phyloP scores from a whole-genome alignment of 92 coral and sea anemone species.

The Umimayanthus chanpuru region DNA sequence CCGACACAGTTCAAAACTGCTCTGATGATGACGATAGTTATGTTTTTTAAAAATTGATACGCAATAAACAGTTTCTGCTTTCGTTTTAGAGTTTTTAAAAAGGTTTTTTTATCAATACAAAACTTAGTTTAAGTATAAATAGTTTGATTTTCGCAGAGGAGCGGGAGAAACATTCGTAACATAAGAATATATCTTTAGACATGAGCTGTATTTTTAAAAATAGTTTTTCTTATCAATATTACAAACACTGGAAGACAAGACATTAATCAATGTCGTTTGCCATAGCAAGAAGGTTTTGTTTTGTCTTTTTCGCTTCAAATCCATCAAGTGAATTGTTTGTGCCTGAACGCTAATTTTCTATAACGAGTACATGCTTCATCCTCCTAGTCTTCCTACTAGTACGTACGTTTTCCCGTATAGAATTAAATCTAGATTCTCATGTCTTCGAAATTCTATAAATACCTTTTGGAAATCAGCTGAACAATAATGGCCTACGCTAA shows the following conservation, averaged over 20 bases:
- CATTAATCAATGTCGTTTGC: neutral
- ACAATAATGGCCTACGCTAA: neutral
- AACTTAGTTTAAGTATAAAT: too few species aligned
- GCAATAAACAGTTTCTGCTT: neutral
- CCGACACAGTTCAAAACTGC: neutral
- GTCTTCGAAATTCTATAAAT: constrained; percentile 1
- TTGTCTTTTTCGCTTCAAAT: neutral
- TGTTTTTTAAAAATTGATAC: neutral
- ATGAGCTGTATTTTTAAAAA: too few species aligned
- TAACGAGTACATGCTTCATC: too few species aligned
- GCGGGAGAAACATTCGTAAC: neutral
- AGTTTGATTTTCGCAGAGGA: too few species aligned
- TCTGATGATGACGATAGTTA: neutral
- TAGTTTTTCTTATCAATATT: neutral
- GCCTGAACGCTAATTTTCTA: neutral
- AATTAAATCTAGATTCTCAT: neutral
- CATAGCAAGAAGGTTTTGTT: neutral
- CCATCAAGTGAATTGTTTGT: neutral
- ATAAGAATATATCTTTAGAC: neutral
- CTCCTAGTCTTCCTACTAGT: neutral
- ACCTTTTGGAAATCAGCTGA: neutral
- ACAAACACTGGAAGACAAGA: neutral
- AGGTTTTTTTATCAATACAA: neutral
- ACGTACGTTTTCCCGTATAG: too few species aligned
- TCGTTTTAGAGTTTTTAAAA: neutral